Conservation (phyloP, 2,113 vertebrate species). For the Perccottus glenii region DNA sequence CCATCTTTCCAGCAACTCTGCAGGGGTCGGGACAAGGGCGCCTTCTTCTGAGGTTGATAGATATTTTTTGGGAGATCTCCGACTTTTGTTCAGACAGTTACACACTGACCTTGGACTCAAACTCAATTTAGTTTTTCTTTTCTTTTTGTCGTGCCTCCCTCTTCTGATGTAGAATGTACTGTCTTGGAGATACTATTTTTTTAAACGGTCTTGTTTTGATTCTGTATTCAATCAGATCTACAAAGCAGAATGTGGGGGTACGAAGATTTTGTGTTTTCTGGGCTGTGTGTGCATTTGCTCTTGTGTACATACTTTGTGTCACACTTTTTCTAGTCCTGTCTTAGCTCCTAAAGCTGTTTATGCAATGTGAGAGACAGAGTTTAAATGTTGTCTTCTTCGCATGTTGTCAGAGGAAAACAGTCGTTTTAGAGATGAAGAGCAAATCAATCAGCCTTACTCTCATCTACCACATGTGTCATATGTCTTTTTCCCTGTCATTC, state of each 20-base stretch:
- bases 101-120: conserved; percentile 77
- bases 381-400: conserved; percentile 50
- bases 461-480: conserved; percentile 63
- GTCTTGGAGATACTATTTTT: conserved; percentile 54
- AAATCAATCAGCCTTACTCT: conserved; percentile 76
- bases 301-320: conserved; percentile 46
- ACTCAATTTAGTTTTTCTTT: conserved; percentile 68
- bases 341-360: conserved; percentile 65
- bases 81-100: conserved; percentile 74
- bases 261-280: conserved; percentile 21
- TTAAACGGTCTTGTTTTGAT: conserved; percentile 62
- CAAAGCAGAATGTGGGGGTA: conserved; percentile 48
- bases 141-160: conserved; percentile 47
- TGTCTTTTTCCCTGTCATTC: conserved; percentile 67
- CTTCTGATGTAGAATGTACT: conserved; percentile 61
- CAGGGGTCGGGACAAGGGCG: conserved; percentile 89
- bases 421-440: conserved; percentile 62
- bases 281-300: conserved; percentile 20
- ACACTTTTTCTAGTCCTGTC: conserved; percentile 41
- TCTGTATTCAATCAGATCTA: conserved; percentile 69
- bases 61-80: conserved; percentile 72
- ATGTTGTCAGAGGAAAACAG: conserved; percentile 57
- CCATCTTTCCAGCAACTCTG: conserved; percentile 87
- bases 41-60: conserved; percentile 72
- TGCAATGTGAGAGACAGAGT: conserved; percentile 57